These are phyloP conservation scores for Babyrousa celebensis DNA, from an alignment of 2,797 vertebrate species.

Conservation along the genomic window DNA sequence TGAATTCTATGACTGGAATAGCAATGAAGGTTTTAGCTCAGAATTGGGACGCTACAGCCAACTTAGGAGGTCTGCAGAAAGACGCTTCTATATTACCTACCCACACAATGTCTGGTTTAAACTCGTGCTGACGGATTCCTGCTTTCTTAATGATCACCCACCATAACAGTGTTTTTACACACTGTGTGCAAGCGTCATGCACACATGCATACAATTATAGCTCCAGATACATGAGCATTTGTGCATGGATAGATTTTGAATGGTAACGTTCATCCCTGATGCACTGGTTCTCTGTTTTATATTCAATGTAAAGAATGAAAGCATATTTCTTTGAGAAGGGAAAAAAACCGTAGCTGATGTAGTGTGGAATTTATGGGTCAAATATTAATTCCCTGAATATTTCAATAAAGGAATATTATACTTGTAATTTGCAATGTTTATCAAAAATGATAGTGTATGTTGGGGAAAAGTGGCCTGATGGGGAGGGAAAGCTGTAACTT, in stretches of 20 bases:
- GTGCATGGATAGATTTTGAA: slow-evolving; percentile 75
- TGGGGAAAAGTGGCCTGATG: background rate
- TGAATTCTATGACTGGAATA: slow-evolving; percentile 86
- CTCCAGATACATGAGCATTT: slow-evolving; percentile 60
- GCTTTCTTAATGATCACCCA: slow-evolving; percentile 79
- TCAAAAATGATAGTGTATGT: slow-evolving; percentile 68
- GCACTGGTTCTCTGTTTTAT: slow-evolving; percentile 76
- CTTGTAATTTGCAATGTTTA: slow-evolving; percentile 75
- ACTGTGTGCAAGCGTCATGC: slow-evolving; percentile 31
- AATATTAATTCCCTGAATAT: slow-evolving; percentile 82
- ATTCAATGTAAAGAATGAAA: slow-evolving; percentile 71
- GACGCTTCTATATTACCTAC: slow-evolving; percentile 73
- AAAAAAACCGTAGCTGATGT: slow-evolving; percentile 65
- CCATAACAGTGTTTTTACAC: slow-evolving; percentile 62
- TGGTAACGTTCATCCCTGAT: slow-evolving; percentile 71
- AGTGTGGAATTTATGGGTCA: slow-evolving; percentile 79
- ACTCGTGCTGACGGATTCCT: slow-evolving; percentile 74
- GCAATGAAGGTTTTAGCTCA: slow-evolving; percentile 85
- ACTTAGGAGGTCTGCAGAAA: slow-evolving; percentile 78
- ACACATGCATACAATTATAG: slow-evolving; percentile 73
- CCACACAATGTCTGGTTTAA: slow-evolving; percentile 73
- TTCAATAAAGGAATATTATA: slow-evolving; percentile 74
- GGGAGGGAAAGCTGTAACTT: slow-evolving; percentile 57
- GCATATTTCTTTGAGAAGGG: slow-evolving; percentile 78
- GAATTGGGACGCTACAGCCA: slow-evolving; percentile 82